A percentile compares a stretch with the other conserved stretches of the same genome.
phyloP scores from a whole-genome alignment of 2,888 invertebrate species.

The Ennomos quercinarius region DNA sequence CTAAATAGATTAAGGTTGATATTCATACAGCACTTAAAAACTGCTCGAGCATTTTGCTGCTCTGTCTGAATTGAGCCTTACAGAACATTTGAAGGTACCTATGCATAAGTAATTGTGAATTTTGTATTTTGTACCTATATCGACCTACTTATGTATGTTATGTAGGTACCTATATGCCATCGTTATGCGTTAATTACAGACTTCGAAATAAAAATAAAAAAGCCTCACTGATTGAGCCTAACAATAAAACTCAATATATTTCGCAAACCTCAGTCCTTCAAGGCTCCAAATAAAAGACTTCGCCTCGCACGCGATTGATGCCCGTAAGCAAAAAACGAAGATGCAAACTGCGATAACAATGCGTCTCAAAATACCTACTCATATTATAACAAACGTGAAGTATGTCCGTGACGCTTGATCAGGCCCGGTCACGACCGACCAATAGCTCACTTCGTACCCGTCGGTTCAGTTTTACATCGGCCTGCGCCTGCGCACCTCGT shows the following conservation, averaged over 20 bases:
- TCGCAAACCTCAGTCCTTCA: slow-evolving; percentile 10
- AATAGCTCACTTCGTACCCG: slow-evolving; percentile 70
- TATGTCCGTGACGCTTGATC: slow-evolving; percentile 48
- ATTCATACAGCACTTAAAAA: no score
- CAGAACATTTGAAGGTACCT: no score
- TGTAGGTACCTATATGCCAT: no score
- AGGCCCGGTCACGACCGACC: slow-evolving; percentile 60
- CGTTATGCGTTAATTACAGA: no score
- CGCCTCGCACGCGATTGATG: slow-evolving; percentile 25
- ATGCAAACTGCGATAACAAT: slow-evolving; percentile 46
- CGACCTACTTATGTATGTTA: no score
- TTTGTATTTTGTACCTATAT: no score
- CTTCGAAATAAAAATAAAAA: no score
- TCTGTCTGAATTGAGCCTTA: no score
- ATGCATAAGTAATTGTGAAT: no score
- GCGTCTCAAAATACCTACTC: slow-evolving; percentile 32
- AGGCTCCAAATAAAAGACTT: slow-evolving; percentile 12
- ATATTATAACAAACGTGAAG: slow-evolving; percentile 37
- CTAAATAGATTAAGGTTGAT: no score
- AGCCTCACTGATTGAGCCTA: no score
- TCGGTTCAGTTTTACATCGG: slow-evolving; percentile 78
- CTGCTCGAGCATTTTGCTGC: no score
- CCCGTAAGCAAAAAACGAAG: slow-evolving; percentile 39
- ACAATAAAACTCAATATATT: slow-evolving; percentile 1
- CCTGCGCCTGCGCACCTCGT: slow-evolving; percentile 68